Base-by-base conservation (phyloP, 2,888 invertebrate species). In the Lochmaea crataegi region DNA sequence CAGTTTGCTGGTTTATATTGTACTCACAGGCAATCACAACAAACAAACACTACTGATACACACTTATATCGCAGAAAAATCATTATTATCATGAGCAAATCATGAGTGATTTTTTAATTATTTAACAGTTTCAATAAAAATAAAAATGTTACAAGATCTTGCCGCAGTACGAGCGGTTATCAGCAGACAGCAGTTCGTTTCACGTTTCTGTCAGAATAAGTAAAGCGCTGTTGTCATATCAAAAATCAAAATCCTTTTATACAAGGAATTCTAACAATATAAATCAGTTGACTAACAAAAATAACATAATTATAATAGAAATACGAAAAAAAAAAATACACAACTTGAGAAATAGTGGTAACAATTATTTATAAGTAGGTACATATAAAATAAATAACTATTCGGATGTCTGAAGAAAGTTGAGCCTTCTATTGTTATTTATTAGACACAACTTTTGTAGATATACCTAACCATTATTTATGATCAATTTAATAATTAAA, bases 31-130 rank as follows among this genome's bases (percentile, higher is more conserved):
- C 82, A 82, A 83, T 79, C 80, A 79, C 81, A 82, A 83, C 82
- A 80, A 83, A 80, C 79, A 78, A 81, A 84, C 82, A 81, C 83
- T 82, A 82, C 83, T 79, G 76, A 80, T 80, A 81, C 84, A 81
- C 82, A 80, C 79, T 81, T 88, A 86, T 88, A 87, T 87, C 88
- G 87, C 87, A 89, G 89, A 88, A 87, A 88, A 88, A 87, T 89
- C 90, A 91, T 91, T 90, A 90, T 90, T 91, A 91, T 91, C 91
- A 91, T 91, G 91, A 91, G 89, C 89, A 89, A 90, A 88, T 89
- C 91, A 91, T 91, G 85, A 89, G 81, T 78, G 79, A 82, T 32
- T 60, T 68, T 68, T 68, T 68, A 73, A 68, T 81, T 84, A 81
- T 83, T 75, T 82, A 78, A 76, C 79, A 82, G 83, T 83, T 82